These are phyloP conservation scores for Porites cylindrica DNA, from an alignment of 92 coral and sea anemone genomes.

Conservation along the genomic window DNA sequence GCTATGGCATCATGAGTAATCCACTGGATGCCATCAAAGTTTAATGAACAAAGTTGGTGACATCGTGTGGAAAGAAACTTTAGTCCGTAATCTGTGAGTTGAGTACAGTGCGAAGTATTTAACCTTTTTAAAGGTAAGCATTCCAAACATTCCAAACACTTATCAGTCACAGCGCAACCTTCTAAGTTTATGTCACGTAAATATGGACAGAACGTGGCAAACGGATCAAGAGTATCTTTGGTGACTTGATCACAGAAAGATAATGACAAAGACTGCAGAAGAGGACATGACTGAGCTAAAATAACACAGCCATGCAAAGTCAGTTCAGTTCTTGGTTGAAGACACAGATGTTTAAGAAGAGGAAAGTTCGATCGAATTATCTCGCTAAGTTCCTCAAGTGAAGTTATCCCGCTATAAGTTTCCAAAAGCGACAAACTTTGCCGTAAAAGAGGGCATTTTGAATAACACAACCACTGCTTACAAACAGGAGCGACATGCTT, in stretches of 20 bases:
- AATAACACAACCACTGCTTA: conserved; percentile 72
- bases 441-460: conserved; percentile 78
- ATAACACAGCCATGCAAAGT: conserved; percentile 46
- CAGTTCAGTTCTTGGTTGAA: conserved; percentile 69
- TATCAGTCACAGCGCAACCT: conserved; percentile 84
- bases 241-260: conserved; percentile 81
- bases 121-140: conserved; percentile 70
- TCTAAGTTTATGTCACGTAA: conserved; percentile 79
- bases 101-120: conserved; percentile 88
- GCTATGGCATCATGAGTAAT: conserved; percentile 85
- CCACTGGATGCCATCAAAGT: conserved; percentile 98
- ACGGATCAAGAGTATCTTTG: conserved; percentile 41
- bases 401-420: conserved; percentile 31
- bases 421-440: conserved; percentile 72
- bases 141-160: conserved; percentile 50
- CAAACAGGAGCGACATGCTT: conserved; percentile 72
- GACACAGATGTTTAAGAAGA: conserved; percentile 76
- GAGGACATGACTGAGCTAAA: conserved; percentile 78
- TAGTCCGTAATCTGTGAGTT: conserved; percentile 79
- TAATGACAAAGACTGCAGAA: conserved; percentile 76
- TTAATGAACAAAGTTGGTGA: conserved; percentile 61
- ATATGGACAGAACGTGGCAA: conserved; percentile 71
- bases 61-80: conserved; percentile 63
- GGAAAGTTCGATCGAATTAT: conserved; percentile 71
- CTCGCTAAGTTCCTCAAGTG: conserved; percentile 40